Evolutionary conservation across 2,113 vertebrate species (phyloP).

Genomic region (Sisor rabdophorus): DNA sequence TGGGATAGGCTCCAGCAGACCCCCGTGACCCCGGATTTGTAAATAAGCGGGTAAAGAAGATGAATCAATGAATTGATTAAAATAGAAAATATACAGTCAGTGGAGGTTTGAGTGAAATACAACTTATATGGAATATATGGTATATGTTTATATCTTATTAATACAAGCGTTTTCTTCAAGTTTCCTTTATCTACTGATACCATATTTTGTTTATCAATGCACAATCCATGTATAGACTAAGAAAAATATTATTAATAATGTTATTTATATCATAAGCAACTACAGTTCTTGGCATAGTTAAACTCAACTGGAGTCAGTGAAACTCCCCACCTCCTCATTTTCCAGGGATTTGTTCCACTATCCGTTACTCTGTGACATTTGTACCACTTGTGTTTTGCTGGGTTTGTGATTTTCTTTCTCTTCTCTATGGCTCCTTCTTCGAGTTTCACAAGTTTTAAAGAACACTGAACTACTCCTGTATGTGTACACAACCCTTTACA

Average conservation of each 20-base stretch:
- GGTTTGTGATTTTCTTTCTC: not conserved
- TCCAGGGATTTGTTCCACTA: not conserved
- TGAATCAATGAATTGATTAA: too few relatives aligned
- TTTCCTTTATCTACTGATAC: not conserved
- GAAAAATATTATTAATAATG: not conserved
- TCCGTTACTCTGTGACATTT: not conserved
- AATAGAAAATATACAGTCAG: too few relatives aligned
- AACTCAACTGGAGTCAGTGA: not conserved
- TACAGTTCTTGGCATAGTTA: not conserved
- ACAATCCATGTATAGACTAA: not conserved
- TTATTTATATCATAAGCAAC: not conserved
- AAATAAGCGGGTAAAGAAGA: too few relatives aligned
- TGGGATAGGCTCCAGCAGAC: too few relatives aligned
- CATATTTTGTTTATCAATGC: not conserved
- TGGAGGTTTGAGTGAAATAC: too few relatives aligned
- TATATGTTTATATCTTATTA: not conserved
- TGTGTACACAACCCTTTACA: not conserved
- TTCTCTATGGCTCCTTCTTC: not conserved
- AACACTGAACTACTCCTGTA: not conserved
- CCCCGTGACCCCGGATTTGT: too few relatives aligned
- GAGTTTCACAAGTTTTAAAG: not conserved
- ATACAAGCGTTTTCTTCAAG: not conserved
- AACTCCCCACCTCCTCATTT: not conserved
- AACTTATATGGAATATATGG: too few relatives aligned
- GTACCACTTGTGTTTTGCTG: not conserved